phyloP scores from a whole-genome alignment of 2,113 vertebrate species.

The Osmerus mordax region DNA sequence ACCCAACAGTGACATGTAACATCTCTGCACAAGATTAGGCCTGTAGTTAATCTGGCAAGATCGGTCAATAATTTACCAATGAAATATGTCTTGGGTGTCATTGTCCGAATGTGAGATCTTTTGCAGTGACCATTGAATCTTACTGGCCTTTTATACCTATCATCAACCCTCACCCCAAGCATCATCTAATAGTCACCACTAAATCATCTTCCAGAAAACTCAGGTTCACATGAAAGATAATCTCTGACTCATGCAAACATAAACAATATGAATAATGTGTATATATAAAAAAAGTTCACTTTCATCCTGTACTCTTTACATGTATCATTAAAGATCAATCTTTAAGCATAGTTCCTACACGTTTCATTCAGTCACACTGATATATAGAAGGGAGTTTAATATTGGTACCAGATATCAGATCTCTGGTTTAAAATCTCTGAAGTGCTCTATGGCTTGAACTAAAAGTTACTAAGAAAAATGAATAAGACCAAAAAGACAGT shows the following conservation, averaged over 20 bases:
- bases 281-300: not conserved
- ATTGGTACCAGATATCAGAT: not conserved
- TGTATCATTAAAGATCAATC: not conserved
- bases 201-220: not conserved
- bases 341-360: not conserved
- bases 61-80: constrained; percentile 7
- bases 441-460: no score
- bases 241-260: constrained; percentile 4
- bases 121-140: not conserved
- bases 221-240: constrained; percentile 17
- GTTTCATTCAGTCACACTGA: not conserved
- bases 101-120: not conserved
- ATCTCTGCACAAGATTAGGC: no score
- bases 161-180: not conserved
- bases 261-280: not conserved
- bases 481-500: not conserved
- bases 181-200: not conserved
- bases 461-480: not conserved
- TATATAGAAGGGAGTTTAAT: not conserved
- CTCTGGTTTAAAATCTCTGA: not conserved
- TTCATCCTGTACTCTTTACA: not conserved
- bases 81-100: constrained; percentile 18
- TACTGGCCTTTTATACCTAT: not conserved
- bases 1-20: no score
- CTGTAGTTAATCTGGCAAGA: no score